These are phyloP conservation scores for Ectropis crepuscularia DNA, from an alignment of 2,888 invertebrate species.

Conservation along the genomic window DNA sequence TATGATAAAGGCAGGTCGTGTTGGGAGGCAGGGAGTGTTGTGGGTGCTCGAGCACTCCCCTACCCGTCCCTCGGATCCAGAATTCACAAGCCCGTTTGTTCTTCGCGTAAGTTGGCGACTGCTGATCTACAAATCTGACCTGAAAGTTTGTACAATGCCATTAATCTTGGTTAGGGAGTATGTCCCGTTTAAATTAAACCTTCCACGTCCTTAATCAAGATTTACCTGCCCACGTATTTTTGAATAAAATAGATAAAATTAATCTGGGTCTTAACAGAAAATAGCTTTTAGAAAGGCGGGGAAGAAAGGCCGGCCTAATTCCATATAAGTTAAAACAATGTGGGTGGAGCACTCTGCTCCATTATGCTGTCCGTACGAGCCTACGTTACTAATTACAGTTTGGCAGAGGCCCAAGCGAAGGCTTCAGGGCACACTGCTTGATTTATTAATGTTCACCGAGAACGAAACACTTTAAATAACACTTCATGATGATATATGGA, in stretches of 20 bases:
- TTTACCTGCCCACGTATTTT: conserved; percentile 31
- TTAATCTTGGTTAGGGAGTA: conserved; percentile 24
- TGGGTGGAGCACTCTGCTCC: conserved; percentile 60
- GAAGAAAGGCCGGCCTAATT: conserved; percentile 59
- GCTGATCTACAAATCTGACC: conserved; percentile 93
- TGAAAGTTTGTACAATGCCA: conserved; percentile 65
- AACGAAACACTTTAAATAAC: conserved; percentile 73
- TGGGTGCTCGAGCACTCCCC: conserved; percentile 93
- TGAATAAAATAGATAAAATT: conserved; percentile 17
- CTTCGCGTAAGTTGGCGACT: conserved; percentile 93
- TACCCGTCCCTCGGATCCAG: conserved; percentile 92
- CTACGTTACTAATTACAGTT: conserved; percentile 76
- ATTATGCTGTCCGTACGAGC: conserved; percentile 67
- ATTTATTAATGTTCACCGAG: conserved; percentile 75
- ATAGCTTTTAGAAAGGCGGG: conserved; percentile 27
- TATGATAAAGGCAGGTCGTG: conserved; percentile 94
- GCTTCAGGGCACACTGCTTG: conserved; percentile 64
- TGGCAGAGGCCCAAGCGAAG: conserved; percentile 73
- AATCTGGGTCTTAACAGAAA: conserved; percentile 18
- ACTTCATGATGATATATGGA: conserved; percentile 62
- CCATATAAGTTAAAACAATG: conserved; percentile 70
- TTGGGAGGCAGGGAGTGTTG: conserved; percentile 94
- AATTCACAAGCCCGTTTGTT: conserved; percentile 94
- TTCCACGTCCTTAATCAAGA: conserved; percentile 10
- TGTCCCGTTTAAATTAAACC: conserved; percentile 15